These are phyloP conservation scores for Embiotoca jacksoni DNA, from an alignment of 2,113 vertebrate genomes.

Conservation along the genomic window DNA sequence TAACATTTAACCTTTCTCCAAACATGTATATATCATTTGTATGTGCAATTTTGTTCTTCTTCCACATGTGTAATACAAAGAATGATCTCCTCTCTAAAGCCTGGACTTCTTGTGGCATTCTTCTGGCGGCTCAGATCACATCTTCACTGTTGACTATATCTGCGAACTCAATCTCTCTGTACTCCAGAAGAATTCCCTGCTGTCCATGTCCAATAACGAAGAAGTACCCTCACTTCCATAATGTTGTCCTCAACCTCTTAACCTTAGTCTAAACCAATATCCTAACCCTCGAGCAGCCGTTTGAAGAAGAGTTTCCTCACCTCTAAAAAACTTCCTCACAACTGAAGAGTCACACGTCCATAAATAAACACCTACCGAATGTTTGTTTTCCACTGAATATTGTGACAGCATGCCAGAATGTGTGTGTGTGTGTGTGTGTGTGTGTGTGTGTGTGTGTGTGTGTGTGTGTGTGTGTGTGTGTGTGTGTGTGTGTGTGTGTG, in stretches of 20 bases:
- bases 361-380: slow-evolving; percentile 48
- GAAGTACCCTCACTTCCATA: background rate
- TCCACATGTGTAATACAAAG: background rate
- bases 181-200: slow-evolving; percentile 78
- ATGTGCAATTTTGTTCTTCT: background rate
- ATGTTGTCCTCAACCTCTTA: slow-evolving; percentile 1
- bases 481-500: slow-evolving; percentile 9
- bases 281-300: background rate
- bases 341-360: slow-evolving; percentile 51
- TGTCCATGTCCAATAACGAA: too few species aligned
- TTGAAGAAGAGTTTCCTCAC: slow-evolving; percentile 3
- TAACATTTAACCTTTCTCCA: too few species aligned
- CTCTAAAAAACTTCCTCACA: background rate
- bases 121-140: slow-evolving; percentile 63
- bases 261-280: background rate
- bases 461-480: background rate
- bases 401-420: slow-evolving; percentile 17
- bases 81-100: slow-evolving; percentile 42
- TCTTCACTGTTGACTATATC: slow-evolving; percentile 72
- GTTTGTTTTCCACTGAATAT: slow-evolving; percentile 46
- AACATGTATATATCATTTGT: too few species aligned
- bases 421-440: background rate
- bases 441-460: background rate
- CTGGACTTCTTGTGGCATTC: slow-evolving; percentile 41
- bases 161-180: slow-evolving; percentile 80